Percentiles rank a stretch among this genome's conserved stretches.
Conservation (phyloP, 2,888 invertebrate genomes). For the Bembecia ichneumoniformis region DNA sequence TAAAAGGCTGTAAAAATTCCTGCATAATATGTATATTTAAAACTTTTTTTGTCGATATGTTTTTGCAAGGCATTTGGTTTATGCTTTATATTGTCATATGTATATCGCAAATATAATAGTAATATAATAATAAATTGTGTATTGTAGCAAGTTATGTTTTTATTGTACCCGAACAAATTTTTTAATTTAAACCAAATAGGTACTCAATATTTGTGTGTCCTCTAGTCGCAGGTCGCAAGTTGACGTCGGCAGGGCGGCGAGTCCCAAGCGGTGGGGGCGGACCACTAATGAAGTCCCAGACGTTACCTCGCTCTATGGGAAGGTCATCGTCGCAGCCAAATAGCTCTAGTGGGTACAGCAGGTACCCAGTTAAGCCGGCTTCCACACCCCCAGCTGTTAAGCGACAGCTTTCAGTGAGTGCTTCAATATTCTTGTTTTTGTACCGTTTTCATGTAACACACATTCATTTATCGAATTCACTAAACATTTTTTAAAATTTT, state of each 20-base stretch:
- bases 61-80: no score
- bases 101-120: no score
- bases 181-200: no score
- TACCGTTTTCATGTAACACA: no score
- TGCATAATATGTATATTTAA: no score
- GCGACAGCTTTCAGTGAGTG: slow-evolving; percentile 80
- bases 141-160: no score
- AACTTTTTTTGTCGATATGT: no score
- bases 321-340: slow-evolving; percentile 70
- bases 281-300: slow-evolving; percentile 85
- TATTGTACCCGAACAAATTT: no score
- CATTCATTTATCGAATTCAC: neutral
- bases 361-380: slow-evolving; percentile 76
- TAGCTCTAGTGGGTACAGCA: slow-evolving; percentile 56
- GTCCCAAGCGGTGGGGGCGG: slow-evolving; percentile 74
- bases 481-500: neutral
- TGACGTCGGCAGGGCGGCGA: slow-evolving; percentile 81
- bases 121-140: no score
- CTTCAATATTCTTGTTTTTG: neutral
- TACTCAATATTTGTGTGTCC: neutral
- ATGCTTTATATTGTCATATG: no score
- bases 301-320: slow-evolving; percentile 88
- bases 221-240: slow-evolving; percentile 84
- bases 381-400: slow-evolving; percentile 91
- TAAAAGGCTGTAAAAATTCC: no score